Evolutionary conservation across 2,797 vertebrate species (phyloP).

Genomic region (Poecilia velifera): DNA sequence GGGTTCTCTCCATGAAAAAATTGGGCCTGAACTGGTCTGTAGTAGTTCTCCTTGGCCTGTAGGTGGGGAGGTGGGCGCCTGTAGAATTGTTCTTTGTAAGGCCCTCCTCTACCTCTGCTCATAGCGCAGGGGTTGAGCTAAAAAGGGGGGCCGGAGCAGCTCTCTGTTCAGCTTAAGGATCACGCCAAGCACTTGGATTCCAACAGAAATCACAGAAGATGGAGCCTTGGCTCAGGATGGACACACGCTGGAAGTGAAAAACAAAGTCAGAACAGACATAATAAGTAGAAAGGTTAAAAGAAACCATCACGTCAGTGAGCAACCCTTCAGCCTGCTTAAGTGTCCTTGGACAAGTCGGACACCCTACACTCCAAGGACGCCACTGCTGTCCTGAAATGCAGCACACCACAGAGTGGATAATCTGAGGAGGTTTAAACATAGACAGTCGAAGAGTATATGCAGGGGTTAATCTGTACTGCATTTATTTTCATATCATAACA

Average conservation of each 20-base stretch:
- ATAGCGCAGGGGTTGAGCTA: slow-evolving; percentile 80
- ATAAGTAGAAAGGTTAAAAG: neutral
- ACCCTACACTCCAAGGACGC: slow-evolving; percentile 22
- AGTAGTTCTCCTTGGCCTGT: slow-evolving; percentile 35
- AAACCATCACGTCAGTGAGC: slow-evolving; percentile 20
- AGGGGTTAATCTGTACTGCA: slow-evolving; percentile 6
- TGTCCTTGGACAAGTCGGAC: slow-evolving; percentile 35
- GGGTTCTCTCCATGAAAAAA: slow-evolving; percentile 39
- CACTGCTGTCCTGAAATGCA: slow-evolving; percentile 9
- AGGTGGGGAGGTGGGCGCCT: slow-evolving; percentile 32
- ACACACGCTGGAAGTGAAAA: slow-evolving; percentile 56
- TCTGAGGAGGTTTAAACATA: neutral
- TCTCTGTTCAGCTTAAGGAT: slow-evolving; percentile 44
- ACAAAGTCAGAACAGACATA: slow-evolving; percentile 31
- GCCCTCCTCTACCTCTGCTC: slow-evolving; percentile 82
- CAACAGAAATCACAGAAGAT: slow-evolving; percentile 30
- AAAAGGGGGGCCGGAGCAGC: slow-evolving; percentile 45
- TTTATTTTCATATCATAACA: slow-evolving; percentile 36
- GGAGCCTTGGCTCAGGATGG: slow-evolving; percentile 25
- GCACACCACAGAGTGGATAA: neutral
- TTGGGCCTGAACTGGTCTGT: slow-evolving; percentile 41
- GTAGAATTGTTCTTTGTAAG: slow-evolving; percentile 70
- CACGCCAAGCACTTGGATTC: slow-evolving; percentile 27
- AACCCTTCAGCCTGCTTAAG: slow-evolving; percentile 28
- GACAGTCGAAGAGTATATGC: neutral